Conservation (phyloP, 2,113 vertebrate species). For the Semicossyphus pulcher region DNA sequence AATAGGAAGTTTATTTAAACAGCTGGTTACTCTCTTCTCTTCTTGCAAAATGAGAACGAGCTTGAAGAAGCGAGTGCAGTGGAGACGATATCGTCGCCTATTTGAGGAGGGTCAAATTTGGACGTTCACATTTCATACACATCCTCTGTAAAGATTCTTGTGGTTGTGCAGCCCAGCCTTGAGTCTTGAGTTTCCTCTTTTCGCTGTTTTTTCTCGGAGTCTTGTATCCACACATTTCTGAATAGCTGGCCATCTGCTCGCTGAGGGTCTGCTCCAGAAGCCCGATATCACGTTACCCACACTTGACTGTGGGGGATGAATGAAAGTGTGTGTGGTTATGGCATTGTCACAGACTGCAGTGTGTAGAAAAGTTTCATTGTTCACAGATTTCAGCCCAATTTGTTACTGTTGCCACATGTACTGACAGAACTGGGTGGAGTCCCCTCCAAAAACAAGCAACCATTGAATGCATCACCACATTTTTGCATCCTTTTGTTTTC, state of each 20-base stretch:
- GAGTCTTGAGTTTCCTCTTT: constrained; percentile 12
- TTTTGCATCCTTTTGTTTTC: no score
- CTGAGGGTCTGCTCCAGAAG: constrained; percentile 47
- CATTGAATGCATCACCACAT: no score
- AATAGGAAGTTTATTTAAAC: constrained; percentile 21
- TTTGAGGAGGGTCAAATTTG: no score
- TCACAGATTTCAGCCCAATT: background rate
- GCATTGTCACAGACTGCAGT: constrained; percentile 10
- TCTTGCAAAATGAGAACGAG: constrained; percentile 28
- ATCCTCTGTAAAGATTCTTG: constrained; percentile 7
- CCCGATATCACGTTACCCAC: constrained; percentile 68
- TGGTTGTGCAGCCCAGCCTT: constrained; percentile 16
- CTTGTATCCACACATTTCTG: constrained; percentile 56
- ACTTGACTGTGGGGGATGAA: constrained; percentile 50
- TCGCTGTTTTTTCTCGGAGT: constrained; percentile 20
- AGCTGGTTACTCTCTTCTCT: no score
- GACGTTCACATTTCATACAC: no score
- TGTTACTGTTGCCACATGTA: background rate
- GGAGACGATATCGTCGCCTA: no score
- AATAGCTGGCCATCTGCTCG: constrained; percentile 76
- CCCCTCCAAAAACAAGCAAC: no score
- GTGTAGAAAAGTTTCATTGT: constrained; percentile 1
- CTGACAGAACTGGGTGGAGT: background rate
- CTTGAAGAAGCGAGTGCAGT: no score
- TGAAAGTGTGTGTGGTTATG: constrained; percentile 33